Evolutionary conservation across 2,113 vertebrate genomes (phyloP).

Genomic region (Tympanuchus pallidicinctus): DNA sequence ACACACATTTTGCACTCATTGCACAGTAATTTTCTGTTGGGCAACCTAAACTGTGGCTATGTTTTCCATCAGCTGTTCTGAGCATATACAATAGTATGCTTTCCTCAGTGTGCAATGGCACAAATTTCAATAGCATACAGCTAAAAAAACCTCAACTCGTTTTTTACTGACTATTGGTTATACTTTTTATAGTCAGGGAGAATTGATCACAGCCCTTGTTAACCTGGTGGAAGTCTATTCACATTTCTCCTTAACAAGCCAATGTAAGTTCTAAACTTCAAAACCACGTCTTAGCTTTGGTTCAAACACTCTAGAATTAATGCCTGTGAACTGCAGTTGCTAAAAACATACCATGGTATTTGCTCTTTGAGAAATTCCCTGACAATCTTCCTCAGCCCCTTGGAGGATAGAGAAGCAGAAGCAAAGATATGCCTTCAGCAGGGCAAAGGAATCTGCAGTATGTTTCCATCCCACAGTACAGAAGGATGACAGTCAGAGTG

Average conservation of each 20-base stretch:
- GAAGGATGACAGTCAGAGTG: not conserved
- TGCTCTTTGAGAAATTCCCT: not conserved
- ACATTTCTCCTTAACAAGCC: not conserved
- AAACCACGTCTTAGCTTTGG: not conserved
- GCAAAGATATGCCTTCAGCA: fast-evolving
- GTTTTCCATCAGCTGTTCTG: not conserved
- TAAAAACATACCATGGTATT: not conserved
- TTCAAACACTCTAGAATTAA: not conserved
- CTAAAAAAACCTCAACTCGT: not conserved
- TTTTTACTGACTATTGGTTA: not conserved
- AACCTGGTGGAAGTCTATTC: not conserved
- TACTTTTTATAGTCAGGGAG: not conserved
- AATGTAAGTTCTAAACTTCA: not conserved
- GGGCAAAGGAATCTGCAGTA: not conserved
- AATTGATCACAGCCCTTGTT: not conserved
- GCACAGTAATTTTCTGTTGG: not conserved
- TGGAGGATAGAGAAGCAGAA: fast-evolving
- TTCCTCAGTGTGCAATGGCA: too few relatives aligned
- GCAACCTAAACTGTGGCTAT: fast-evolving
- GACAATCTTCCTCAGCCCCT: not conserved
- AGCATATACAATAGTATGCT: not conserved
- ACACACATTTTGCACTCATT: not conserved
- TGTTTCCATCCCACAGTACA: not conserved
- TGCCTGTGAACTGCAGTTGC: not conserved
- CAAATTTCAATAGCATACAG: not conserved